These are phyloP conservation scores for Alfaro cultratus DNA, from an alignment of 2,797 vertebrate genomes.

Conservation along the genomic window DNA sequence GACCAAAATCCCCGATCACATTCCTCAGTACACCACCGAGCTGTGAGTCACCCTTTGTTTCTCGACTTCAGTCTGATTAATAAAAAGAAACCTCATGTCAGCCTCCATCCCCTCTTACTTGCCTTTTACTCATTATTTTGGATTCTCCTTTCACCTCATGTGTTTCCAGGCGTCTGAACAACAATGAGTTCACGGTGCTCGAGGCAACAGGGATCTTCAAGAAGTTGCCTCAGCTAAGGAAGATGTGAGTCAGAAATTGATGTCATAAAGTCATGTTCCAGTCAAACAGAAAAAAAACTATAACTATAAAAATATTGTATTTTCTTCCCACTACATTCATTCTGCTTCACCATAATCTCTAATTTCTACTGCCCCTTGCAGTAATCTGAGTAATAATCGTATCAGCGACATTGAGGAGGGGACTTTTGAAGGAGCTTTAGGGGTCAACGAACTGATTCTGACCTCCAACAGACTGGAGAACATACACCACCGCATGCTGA, in stretches of 20 bases:
- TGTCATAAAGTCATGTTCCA: constrained; percentile 29
- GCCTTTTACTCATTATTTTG: constrained; percentile 30
- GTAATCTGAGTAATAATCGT: constrained; percentile 98
- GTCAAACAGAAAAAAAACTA: constrained; percentile 28
- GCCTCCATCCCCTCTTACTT: constrained; percentile 29
- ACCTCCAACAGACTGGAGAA: constrained; percentile 95
- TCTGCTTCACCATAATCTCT: constrained; percentile 4
- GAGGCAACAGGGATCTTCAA: constrained; percentile 98
- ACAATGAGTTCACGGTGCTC: constrained; percentile 96
- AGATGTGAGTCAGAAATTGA: constrained; percentile 88
- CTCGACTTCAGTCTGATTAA: constrained; percentile 20
- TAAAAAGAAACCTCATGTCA: constrained; percentile 17
- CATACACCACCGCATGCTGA: constrained; percentile 92
- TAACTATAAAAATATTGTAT: neutral
- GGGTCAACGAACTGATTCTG: constrained; percentile 93
- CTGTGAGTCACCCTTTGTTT: constrained; percentile 85
- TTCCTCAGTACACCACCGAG: constrained; percentile 96
- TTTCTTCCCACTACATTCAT: neutral
- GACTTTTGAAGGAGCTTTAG: constrained; percentile 92
- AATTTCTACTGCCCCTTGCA: constrained; percentile 57
- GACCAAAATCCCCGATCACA: constrained; percentile 93
- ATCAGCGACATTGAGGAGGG: constrained; percentile 98
- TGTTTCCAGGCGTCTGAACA: constrained; percentile 90
- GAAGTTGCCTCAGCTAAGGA: constrained; percentile 95
- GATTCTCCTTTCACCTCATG: constrained; percentile 37